These are phyloP conservation scores for Myotis findleyi DNA, from an alignment of 2,797 vertebrate species.

Conservation along the genomic window DNA sequence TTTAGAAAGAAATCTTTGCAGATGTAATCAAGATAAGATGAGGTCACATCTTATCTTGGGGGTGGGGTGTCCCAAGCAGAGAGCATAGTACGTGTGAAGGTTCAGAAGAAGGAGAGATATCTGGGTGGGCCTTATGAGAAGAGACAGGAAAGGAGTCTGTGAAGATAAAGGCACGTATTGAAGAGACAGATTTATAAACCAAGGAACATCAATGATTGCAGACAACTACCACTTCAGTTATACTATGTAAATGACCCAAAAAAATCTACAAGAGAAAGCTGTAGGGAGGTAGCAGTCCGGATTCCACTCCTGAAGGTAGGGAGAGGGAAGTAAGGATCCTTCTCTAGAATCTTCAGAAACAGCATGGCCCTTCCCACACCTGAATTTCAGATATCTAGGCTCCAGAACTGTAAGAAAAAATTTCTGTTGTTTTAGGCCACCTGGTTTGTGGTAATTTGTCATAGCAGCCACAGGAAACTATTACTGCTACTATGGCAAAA, in stretches of 20 bases:
- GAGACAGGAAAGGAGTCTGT: neutral
- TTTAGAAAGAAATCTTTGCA: conserved; percentile 28
- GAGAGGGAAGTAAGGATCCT: neutral
- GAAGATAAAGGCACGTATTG: neutral
- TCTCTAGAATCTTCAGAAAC: neutral
- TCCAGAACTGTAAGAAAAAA: neutral
- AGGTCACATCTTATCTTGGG: neutral
- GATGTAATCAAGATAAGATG: neutral
- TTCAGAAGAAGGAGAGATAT: too few relatives aligned
- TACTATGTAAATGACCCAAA: neutral
- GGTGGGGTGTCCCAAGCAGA: too few relatives aligned
- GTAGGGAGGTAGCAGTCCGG: neutral
- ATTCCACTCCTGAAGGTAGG: neutral
- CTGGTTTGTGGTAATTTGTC: neutral
- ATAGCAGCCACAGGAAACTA: neutral
- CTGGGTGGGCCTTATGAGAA: neutral
- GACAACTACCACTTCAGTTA: neutral
- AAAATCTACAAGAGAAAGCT: neutral
- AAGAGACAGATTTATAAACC: neutral
- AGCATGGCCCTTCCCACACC: neutral
- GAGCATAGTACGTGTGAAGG: too few relatives aligned
- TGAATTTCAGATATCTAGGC: neutral
- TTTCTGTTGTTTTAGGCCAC: neutral
- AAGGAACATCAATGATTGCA: neutral
- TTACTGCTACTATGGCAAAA: neutral